Percentiles rank a stretch among this genome's conserved stretches.
These are phyloP conservation scores for Gallinago undulata DNA, from an alignment of 2,113 vertebrate species.

Conservation along the genomic window DNA sequence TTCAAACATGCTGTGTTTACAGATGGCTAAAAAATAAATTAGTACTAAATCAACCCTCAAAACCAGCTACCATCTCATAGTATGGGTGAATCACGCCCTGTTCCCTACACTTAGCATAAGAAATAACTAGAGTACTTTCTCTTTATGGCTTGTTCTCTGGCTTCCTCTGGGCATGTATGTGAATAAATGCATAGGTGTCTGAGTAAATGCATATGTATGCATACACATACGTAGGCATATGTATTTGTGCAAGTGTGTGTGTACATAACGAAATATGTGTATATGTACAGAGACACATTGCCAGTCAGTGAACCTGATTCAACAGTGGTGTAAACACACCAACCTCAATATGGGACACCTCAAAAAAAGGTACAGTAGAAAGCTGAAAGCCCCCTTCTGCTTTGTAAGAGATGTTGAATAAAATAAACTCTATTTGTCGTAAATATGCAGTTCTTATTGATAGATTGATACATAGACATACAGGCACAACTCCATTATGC, in stretches of 20 bases:
- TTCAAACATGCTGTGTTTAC: not conserved
- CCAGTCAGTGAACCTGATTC: not conserved
- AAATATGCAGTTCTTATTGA: not conserved
- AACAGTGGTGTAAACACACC: not conserved
- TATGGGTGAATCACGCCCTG: not conserved
- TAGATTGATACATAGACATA: not conserved
- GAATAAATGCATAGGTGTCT: not conserved
- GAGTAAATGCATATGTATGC: not conserved
- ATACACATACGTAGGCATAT: fast-evolving
- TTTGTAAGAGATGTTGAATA: not conserved
- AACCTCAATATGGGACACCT: not conserved
- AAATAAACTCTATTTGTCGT: not conserved
- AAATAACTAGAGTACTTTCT: not conserved
- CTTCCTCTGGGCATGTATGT: not conserved
- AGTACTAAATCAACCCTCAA: not conserved
- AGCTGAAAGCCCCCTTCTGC: not conserved
- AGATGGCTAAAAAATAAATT: not conserved
- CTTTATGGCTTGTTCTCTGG: not conserved
- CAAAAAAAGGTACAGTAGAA: not conserved
- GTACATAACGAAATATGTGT: not conserved
- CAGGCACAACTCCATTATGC: not conserved
- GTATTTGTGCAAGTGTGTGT: not conserved
- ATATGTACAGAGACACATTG: not conserved
- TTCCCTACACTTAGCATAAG: not conserved
- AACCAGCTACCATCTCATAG: not conserved